Evolutionary conservation across 2,797 vertebrate species (phyloP).

Genomic region (Pagetopsis macropterus): DNA sequence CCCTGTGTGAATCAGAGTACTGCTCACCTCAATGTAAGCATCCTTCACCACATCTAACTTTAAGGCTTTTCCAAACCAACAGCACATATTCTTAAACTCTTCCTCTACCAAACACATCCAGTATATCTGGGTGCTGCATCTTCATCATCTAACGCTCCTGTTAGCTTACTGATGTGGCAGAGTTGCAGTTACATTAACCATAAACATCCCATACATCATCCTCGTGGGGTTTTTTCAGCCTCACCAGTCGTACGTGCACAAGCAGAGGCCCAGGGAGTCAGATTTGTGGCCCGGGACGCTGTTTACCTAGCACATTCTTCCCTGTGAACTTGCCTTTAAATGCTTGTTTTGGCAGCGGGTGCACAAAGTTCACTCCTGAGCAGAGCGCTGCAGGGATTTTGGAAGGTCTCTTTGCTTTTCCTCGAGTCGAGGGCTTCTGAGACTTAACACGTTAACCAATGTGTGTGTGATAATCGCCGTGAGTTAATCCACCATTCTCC

Average conservation of each 20-base stretch:
- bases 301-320: conserved; percentile 79
- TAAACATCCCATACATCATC: conserved; percentile 50
- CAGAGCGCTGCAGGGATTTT: conserved; percentile 57
- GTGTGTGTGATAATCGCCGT: conserved; percentile 1
- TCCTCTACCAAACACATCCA: conserved; percentile 22
- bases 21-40: conserved; percentile 17
- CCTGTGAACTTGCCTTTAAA: conserved; percentile 74
- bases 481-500: background rate
- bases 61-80: conserved; percentile 46
- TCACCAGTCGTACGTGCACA: conserved; percentile 32
- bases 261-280: conserved; percentile 47
- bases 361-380: conserved; percentile 56
- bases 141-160: conserved; percentile 28
- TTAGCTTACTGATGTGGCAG: conserved; percentile 16
- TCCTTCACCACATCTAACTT: conserved; percentile 49
- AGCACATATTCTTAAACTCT: conserved; percentile 13
- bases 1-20: conserved; percentile 33
- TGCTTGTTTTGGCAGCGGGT: conserved; percentile 79
- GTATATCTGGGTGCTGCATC: conserved; percentile 15
- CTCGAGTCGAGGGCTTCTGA: conserved; percentile 34
- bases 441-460: conserved; percentile 3
- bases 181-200: conserved; percentile 37
- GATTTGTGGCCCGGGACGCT: conserved; percentile 71
- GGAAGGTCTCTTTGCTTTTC: conserved; percentile 41
- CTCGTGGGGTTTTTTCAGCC: conserved; percentile 55